Base-by-base conservation (phyloP, 2,888 invertebrate genomes). In the Athripsodes cinereus region DNA sequence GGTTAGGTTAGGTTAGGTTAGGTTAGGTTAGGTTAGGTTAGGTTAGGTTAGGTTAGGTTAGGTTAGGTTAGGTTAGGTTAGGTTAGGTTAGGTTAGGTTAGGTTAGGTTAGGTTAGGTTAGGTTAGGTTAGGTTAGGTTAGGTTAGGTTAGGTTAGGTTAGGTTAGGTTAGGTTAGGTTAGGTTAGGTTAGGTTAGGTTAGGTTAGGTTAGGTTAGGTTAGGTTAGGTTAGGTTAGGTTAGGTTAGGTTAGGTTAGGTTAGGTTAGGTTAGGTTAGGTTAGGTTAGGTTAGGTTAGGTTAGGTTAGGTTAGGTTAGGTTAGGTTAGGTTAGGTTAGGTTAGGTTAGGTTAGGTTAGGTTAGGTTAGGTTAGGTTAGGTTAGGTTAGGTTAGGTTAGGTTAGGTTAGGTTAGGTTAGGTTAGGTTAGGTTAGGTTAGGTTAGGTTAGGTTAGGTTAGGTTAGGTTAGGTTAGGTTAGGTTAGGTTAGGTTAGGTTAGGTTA, bases 101-200 rank as follows among this genome's bases (percentile, higher is more conserved):
- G 21, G 47, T 19, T 22, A 21, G 22, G 22, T n/a, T 22, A 21
- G 22, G 47, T 19, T 50, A 26, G 50, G 50, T 22, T 50, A 26
- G 50, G 50, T 50, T 50, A 26, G 50, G 50, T 22, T 50, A 26
- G 50, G 50, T 50, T 22, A 50, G 50, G 50, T 22, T 22, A 22
- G 50, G 50, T 19, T 19, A 47, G 47, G 47, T 19, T 19, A 20
- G 50, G 50, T 50, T 53, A 53, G 53, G 53, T 53, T 53, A 53
- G 53, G 53, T 53, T 53, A 53, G 53, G 53, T 53, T 53, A 53
- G 53, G 53, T 53, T 53, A 53, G 53, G 53, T 40, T 53, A 53
- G 53, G 53, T 53, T 53, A 53, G 53, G 53, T 53, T 53, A 53
- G 53, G 53, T 53, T 53, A 53, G 53, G 53, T 53, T 53, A 53